Base-by-base conservation (phyloP, 2,888 invertebrate genomes). In the Dione vanillae region DNA sequence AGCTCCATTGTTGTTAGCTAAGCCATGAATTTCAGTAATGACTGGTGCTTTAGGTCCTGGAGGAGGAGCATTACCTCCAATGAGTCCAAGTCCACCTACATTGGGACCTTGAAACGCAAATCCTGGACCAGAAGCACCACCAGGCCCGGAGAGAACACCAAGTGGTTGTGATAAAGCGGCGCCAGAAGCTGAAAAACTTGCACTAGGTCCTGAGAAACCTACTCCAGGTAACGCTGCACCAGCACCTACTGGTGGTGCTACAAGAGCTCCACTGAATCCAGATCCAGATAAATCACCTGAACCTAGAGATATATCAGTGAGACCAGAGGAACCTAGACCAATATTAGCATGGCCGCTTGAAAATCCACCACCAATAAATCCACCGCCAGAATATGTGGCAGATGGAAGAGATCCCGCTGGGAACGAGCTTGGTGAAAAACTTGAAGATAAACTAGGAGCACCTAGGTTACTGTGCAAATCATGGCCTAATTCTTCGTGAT, bases 371-470 rank as follows among this genome's bases (percentile, higher is more conserved):
- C 76, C 76, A 52, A 67, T 62, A 35, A 76, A 73, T 16, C 80
- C 77, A 19, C 76, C 70, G n/a, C 88, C 87, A n/a, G 88, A 85
- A 74, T 79, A 92, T 0, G 85, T 80, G 0, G 92, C 92, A 27
- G 92, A 93, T 1, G 92, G 91, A 11, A 92, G 79, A 14, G 92
- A 91, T 62, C 92, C 92, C 69, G 80, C 78, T 3, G 92, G 91
- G 79, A 91, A 92, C 71, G 91, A 91, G 79, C 90, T 91, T 0
- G 92, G 92, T 3, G 88, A 82, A 76, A 88, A 93, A 75, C 92
- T 91, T 9, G 90, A 87, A 7, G 75, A 71, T n/a, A 75, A 75
- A 61, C 79, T 75, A 8, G 80, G 78, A 43, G 79, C 73, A 20
- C 79, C 76, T 16, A 79, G 64, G 37, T 72, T 74, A 47, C 67